Evolutionary conservation across 2,113 vertebrate species (phyloP).

Genomic region (Indicator indicator): DNA sequence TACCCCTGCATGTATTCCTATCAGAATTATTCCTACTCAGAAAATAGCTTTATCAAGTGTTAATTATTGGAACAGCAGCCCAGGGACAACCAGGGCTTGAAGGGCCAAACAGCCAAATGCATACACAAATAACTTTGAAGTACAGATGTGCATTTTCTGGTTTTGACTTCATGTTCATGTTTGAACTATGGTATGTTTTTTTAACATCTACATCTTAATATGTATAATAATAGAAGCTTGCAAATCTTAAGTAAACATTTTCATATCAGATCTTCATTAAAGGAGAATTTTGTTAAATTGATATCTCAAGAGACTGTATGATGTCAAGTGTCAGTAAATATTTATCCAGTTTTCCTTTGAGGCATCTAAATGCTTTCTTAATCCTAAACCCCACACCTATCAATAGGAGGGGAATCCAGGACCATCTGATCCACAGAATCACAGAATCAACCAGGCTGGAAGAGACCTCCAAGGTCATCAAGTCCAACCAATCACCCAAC

Average conservation of each 20-base stretch:
- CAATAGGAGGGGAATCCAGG: neutral
- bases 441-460: too few relatives aligned
- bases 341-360: neutral
- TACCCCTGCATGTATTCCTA: neutral
- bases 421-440: neutral
- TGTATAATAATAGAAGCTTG: neutral
- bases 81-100: neutral
- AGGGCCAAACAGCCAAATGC: neutral
- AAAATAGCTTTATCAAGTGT: neutral
- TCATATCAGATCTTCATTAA: neutral
- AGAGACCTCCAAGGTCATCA: too few relatives aligned
- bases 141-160: neutral
- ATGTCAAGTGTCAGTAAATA: neutral
- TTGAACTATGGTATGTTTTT: neutral
- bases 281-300: neutral
- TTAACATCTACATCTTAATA: neutral
- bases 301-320: neutral
- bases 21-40: neutral
- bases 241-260: neutral
- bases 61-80: slow-evolving; percentile 11
- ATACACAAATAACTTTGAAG: neutral
- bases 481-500: too few relatives aligned
- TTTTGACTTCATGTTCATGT: neutral
- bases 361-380: neutral
- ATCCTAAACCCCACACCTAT: neutral